phyloP scores from a whole-genome alignment of 2,888 invertebrate genomes.

The Netelia fuscicornis region DNA sequence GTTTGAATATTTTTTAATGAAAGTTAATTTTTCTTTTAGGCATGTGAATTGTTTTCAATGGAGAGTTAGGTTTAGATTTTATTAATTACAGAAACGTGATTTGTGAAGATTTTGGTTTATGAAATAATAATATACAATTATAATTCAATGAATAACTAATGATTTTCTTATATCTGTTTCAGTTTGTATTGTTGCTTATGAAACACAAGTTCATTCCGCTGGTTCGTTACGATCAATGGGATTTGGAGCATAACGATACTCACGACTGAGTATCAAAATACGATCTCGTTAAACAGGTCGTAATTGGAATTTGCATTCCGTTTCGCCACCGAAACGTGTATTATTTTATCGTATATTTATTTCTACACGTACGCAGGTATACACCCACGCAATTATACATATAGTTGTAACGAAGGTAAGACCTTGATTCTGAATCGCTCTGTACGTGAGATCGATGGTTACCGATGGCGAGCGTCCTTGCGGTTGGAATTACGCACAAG shows the following conservation, averaged over 20 bases:
- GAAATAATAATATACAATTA: too few relatives aligned
- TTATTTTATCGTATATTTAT: conserved; percentile 19
- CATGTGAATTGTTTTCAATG: too few relatives aligned
- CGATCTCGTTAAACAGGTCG: conserved; percentile 51
- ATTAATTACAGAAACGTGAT: background rate
- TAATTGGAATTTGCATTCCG: conserved; percentile 53
- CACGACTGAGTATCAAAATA: conserved; percentile 53
- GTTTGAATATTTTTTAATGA: background rate
- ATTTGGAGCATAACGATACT: conserved; percentile 55
- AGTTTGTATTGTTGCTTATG: background rate
- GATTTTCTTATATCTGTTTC: too few relatives aligned
- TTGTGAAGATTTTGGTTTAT: too few relatives aligned
- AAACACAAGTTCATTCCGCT: conserved; percentile 15
- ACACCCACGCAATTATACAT: conserved; percentile 1
- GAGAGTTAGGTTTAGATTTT: too few relatives aligned
- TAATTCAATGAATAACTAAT: too few relatives aligned
- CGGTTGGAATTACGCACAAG: conserved; percentile 78
- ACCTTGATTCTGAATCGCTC: conserved; percentile 63
- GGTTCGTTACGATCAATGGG: conserved; percentile 40
- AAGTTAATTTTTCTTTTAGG: too few relatives aligned
- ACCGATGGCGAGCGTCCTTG: conserved; percentile 75
- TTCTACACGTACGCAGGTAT: background rate
- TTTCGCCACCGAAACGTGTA: conserved; percentile 53
- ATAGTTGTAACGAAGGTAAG: conserved; percentile 40
- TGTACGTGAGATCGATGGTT: conserved; percentile 66